Conservation (phyloP, 2,113 vertebrate genomes). For the Channa maculata region DNA sequence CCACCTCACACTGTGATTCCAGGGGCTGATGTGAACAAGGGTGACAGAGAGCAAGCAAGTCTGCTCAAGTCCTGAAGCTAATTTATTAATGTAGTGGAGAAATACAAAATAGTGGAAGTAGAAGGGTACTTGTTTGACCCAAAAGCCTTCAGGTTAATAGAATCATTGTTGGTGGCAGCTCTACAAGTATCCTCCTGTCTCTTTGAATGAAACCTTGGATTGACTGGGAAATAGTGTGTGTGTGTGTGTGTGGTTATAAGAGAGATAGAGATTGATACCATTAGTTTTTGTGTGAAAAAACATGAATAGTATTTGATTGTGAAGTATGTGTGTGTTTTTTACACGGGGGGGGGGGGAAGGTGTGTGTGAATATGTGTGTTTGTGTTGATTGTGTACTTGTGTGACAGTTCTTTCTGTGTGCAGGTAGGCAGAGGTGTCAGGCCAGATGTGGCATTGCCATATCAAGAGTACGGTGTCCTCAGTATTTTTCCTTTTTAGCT, state of each 20-base stretch:
- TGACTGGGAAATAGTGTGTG: slow-evolving; percentile 20
- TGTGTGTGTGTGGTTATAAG: not conserved
- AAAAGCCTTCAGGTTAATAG: slow-evolving; percentile 58
- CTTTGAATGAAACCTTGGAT: slow-evolving; percentile 34
- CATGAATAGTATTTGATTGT: slow-evolving; percentile 20
- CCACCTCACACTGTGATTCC: slow-evolving; percentile 39
- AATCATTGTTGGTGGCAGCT: slow-evolving; percentile 50
- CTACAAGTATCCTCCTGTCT: slow-evolving; percentile 38
- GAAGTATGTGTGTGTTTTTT: not conserved
- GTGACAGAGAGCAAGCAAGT: slow-evolving; percentile 28
- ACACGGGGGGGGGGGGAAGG: not conserved
- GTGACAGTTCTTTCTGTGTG: slow-evolving; percentile 27
- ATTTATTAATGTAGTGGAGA: slow-evolving; percentile 37
- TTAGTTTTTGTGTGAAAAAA: slow-evolving; percentile 26
- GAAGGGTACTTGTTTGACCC: slow-evolving; percentile 49
- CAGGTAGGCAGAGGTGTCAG: slow-evolving; percentile 55
- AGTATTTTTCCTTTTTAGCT: too few species aligned
- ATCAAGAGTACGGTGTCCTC: slow-evolving; percentile 3
- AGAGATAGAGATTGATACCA: too few species aligned
- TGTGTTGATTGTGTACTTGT: not conserved
- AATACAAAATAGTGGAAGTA: slow-evolving; percentile 44
- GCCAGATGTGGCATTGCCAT: slow-evolving; percentile 30
- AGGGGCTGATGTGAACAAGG: slow-evolving; percentile 34
- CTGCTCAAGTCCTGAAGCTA: slow-evolving; percentile 31
- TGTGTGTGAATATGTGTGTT: not conserved